A percentile compares a stretch with the other conserved stretches of the same genome.
Conservation (phyloP, 2,113 vertebrate species). For the Enhydra lutris region DNA sequence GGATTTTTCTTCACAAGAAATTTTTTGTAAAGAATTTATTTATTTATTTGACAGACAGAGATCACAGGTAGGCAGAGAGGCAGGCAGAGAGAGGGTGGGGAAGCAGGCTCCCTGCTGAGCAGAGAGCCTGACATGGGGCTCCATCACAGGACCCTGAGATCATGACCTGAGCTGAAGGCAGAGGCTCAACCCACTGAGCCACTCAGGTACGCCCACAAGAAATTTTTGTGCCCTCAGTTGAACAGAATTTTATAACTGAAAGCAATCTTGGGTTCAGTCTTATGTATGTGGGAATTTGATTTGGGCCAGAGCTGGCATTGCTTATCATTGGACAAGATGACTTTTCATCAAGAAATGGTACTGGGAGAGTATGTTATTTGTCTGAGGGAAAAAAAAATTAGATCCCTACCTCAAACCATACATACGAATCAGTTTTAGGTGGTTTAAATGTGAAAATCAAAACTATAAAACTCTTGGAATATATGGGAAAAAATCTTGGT, state of each 20-base stretch:
- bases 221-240: background rate
- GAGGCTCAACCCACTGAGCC: no score
- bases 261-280: background rate
- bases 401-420: background rate
- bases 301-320: background rate
- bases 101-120: no score
- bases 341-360: background rate
- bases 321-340: background rate
- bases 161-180: no score
- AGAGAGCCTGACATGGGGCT: no score
- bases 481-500: background rate
- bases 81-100: no score
- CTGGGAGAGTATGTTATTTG: background rate
- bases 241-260: background rate
- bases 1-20: background rate
- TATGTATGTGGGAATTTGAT: background rate
- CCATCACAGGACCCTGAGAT: no score
- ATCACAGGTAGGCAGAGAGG: no score
- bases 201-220: background rate
- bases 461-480: background rate
- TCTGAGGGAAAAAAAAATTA: background rate
- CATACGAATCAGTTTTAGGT: background rate
- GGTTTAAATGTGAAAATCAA: background rate
- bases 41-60: no score
- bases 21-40: background rate